These are phyloP conservation scores for Columba janthina DNA, from an alignment of 2,113 vertebrate genomes.

Conservation along the genomic window DNA sequence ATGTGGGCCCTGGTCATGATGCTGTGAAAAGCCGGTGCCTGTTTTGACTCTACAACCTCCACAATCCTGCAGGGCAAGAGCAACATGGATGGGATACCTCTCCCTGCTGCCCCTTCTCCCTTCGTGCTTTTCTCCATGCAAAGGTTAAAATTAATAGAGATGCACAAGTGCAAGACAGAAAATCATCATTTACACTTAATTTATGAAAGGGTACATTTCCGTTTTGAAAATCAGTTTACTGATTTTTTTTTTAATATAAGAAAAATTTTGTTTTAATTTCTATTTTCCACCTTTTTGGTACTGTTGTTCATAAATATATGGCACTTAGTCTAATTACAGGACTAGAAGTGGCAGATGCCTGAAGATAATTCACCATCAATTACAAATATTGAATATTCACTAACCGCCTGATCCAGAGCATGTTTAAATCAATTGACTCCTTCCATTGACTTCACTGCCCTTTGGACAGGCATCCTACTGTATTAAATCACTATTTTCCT, in stretches of 20 bases:
- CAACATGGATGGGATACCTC: background rate
- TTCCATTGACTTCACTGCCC: background rate
- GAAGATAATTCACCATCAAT: slow-evolving; percentile 15
- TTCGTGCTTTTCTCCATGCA: background rate
- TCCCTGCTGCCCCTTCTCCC: background rate
- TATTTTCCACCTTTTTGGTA: background rate
- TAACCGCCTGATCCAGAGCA: background rate
- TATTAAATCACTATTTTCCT: slow-evolving; percentile 18
- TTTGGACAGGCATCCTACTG: background rate
- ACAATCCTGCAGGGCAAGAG: background rate
- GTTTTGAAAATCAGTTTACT: background rate
- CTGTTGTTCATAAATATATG: background rate
- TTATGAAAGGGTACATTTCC: background rate
- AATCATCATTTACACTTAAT: background rate
- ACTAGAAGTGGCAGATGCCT: background rate
- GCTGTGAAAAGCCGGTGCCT: background rate
- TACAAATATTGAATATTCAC: slow-evolving; percentile 37
- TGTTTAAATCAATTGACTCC: slow-evolving; percentile 24
- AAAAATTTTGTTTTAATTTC: background rate
- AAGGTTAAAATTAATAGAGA: background rate
- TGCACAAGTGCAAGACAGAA: background rate
- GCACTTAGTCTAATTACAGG: background rate
- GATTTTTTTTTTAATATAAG: background rate
- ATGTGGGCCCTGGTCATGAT: background rate
- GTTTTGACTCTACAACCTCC: background rate